phyloP scores from a whole-genome alignment of 23 tunicate genomes.

The Corella eumyota region DNA sequence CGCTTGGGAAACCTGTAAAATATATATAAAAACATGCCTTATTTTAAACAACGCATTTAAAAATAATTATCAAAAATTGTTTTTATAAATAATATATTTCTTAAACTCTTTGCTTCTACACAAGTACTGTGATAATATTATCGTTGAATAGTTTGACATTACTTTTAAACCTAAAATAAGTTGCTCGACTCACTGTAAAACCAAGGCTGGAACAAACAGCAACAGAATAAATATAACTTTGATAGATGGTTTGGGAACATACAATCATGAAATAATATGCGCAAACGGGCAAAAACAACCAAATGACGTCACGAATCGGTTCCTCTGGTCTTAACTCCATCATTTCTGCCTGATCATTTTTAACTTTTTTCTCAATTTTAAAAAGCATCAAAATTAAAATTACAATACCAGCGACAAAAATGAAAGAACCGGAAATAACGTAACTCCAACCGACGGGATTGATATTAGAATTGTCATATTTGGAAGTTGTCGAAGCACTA shows the following conservation, averaged over 20 bases:
- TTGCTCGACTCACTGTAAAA: conserved; percentile 46
- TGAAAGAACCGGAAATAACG: conserved; percentile 64
- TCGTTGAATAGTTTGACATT: too few species aligned
- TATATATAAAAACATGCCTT: neutral
- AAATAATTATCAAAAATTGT: neutral
- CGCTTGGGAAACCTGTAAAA: conserved; percentile 49
- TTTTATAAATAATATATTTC: too few species aligned
- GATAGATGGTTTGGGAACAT: conserved; percentile 41
- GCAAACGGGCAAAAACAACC: conserved; percentile 38
- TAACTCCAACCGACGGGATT: conserved; percentile 91
- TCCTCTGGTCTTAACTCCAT: conserved; percentile 48
- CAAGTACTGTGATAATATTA: too few species aligned
- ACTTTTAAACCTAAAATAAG: neutral
- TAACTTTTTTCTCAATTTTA: conserved; percentile 29
- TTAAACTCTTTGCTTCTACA: neutral
- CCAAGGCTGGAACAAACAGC: conserved; percentile 51
- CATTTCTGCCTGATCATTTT: conserved; percentile 14
- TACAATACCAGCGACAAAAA: conserved; percentile 18
- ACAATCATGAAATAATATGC: conserved; percentile 39
- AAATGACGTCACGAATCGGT: conserved; percentile 41
- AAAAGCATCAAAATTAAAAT: conserved; percentile 41
- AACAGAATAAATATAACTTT: conserved; percentile 69
- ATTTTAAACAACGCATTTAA: neutral
- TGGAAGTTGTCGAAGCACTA: too few species aligned
- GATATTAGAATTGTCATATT: too few species aligned